Evolutionary conservation across 1,140 invertebrate genomes (phyloP), one percentile per base, ranked within the genome.

Genomic region (Drosophila equinoxialis): DNA sequence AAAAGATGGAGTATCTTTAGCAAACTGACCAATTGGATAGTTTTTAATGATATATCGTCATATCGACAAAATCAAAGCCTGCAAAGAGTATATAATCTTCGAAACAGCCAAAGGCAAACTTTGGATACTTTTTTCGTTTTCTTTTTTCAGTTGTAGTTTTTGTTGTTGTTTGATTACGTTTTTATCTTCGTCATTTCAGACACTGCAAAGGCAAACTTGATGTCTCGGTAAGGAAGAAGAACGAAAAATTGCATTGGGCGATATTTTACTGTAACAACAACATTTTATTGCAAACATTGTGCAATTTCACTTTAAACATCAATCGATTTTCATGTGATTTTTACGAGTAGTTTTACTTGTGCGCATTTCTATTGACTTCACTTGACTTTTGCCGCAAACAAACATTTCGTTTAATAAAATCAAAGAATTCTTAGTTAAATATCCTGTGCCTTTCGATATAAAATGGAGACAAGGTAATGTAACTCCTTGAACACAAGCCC

Each of bases 131-230:
- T 30, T 30, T 30, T 30, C 30, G 30, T 20, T 48, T 7, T 45
- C 20, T 48, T 7, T 45, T 7, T 20, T 7, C 20, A 11, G 45
- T 51, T 48, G 45, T 20, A 48, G 17, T 48, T 48, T 6, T 48
- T 72, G 58, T 76, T 86, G 82, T 76, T 86, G 83, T 87, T 87
- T 86, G 83, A 86, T 86, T 86, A 77, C 83, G 83, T 87, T 86
- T 86, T 86, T 86, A 86, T 86, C 83, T 83, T 83, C 83, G 83
- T 87, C 83, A 86, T 87, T 86, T 86, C 83, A 87, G 83, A 33
- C 39, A 48, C 42, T 64, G 61, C 57, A 58, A 30, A 73, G n/a
- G 57, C 60, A 33, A 68, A 35, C 33, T 71, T 65, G 58, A 45
- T 55, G 11, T 39, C 11, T 1, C 3, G 37, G 37, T 35, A 65